Conservation (phyloP, 2,888 invertebrate species). For the Miltochrista miniata region DNA sequence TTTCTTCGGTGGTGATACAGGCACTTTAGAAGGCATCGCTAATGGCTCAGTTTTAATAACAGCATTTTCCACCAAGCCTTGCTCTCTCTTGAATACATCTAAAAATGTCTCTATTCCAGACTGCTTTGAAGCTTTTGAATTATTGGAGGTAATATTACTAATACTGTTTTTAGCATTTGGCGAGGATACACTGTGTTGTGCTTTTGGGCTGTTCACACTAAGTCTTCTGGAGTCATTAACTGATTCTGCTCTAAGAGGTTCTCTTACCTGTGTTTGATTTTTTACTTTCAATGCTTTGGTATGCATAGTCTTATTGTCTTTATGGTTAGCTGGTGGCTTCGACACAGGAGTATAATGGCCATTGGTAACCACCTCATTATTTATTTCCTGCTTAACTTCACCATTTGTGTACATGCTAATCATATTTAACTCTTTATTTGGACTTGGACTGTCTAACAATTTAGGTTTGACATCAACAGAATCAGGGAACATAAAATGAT, state of each 20-base stretch:
- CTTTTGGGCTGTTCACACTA: constrained; percentile 58
- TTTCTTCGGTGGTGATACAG: constrained; percentile 60
- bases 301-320: constrained; percentile 57
- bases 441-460: constrained; percentile 61
- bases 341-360: constrained; percentile 59
- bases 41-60: constrained; percentile 58
- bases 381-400: constrained; percentile 57
- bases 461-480: constrained; percentile 61
- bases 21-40: constrained; percentile 42
- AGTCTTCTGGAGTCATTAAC: constrained; percentile 46
- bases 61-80: constrained; percentile 57
- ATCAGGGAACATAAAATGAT: constrained; percentile 68
- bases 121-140: constrained; percentile 48
- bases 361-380: constrained; percentile 58
- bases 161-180: constrained; percentile 64
- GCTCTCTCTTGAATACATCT: constrained; percentile 79
- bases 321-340: constrained; percentile 33
- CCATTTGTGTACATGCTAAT: constrained; percentile 63
- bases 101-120: constrained; percentile 66
- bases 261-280: constrained; percentile 50
- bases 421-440: constrained; percentile 59
- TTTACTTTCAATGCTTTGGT: constrained; percentile 69
- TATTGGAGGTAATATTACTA: constrained; percentile 64
- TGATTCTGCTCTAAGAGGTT: constrained; percentile 45
- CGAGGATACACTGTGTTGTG: constrained; percentile 42